These are phyloP conservation scores for Gambelia wislizenii DNA, from an alignment of 2,797 vertebrate species.

Conservation along the genomic window DNA sequence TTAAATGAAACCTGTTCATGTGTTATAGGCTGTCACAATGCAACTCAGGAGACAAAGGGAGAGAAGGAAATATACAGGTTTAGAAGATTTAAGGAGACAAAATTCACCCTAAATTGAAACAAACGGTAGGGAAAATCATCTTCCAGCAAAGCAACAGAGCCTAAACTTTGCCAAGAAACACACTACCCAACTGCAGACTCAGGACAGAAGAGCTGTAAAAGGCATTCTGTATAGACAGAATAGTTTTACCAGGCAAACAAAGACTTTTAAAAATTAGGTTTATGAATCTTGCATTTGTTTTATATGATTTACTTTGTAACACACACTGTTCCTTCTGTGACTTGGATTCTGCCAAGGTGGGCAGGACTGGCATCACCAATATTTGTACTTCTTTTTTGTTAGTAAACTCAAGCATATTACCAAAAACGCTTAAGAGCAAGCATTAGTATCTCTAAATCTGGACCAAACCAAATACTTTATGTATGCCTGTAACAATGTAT, in stretches of 20 bases:
- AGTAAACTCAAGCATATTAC: background rate
- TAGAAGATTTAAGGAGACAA: rapidly evolving
- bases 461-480: too few relatives aligned
- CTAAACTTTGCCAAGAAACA: background rate
- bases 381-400: background rate
- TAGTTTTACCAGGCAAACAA: background rate
- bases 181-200: background rate
- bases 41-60: background rate
- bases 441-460: background rate
- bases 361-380: background rate
- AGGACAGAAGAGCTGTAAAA: rapidly evolving
- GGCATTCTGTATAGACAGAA: background rate
- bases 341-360: background rate
- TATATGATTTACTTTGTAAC: rapidly evolving
- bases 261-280: background rate
- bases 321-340: background rate
- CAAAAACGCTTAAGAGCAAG: background rate
- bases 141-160: background rate
- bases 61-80: background rate
- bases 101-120: background rate
- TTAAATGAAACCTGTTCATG: constrained; percentile 4
- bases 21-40: background rate
- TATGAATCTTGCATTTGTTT: background rate
- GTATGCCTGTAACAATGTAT: too few relatives aligned
- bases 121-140: background rate